Base-by-base conservation (phyloP, 2,113 vertebrate species). In the Syngnathus scovelli region DNA sequence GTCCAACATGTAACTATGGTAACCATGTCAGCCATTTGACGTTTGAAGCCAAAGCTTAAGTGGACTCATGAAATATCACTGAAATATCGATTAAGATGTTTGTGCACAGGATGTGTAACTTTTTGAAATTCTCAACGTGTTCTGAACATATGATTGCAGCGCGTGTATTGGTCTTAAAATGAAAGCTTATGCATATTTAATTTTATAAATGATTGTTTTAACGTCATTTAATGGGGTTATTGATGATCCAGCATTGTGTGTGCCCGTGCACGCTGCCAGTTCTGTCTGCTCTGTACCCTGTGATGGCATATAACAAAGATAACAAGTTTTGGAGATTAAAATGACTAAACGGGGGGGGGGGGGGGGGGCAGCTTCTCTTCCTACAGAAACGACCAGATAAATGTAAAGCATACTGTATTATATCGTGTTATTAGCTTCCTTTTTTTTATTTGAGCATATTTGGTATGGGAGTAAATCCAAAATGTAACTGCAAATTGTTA, bases 31-130 rank as follows among this genome's bases (percentile, higher is more conserved):
- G 15, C 60, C 39, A 43, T 23, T 13, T 43, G 60, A 62, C 43
- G 39, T 41, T 62, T 62, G 10, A 62, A 23, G 39, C 60, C 60
- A 62, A 62, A 62, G 41, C 61, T 44, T 21, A 27, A 61, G 56
- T 21, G 7, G 37, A 60, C 36, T 58, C 55, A 19, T 37, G 7
- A 37, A 60, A 33, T 33, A 33, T 60, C 58, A 19, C 36, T 38
- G 55, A 58, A 36, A 15, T 16, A 37, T 38, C 38, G 2, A 59
- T 19, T 37, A n/a, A 12, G 9, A 18, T 12, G 19, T 21, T 61
- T 21, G 38, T 27, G 23, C 12, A 55, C n/a, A 13, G 23, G 3
- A 46, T 5, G n/a, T 54, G 52, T 54, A 12, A 55, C 52, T 55
- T 27, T 55, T 55, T 55, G 11, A 55, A 61, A 61, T 41, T 60